Evolutionary conservation across 2,888 invertebrate species (phyloP), one percentile per base, ranked within the genome.

Genomic region (Dugesia japonica): DNA sequence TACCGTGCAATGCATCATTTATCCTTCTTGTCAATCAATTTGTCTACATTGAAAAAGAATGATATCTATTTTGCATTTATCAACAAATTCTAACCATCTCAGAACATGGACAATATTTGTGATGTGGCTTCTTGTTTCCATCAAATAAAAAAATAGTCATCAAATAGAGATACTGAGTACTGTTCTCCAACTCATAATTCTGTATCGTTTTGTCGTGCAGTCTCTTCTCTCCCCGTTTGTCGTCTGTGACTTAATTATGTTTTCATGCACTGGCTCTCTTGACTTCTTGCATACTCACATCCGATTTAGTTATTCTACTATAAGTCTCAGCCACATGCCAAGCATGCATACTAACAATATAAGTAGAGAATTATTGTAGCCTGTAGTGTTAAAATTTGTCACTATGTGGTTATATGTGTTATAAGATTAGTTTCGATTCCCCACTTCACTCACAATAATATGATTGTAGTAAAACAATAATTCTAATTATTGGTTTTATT

Each of bases 1-100:
- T 56, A 56, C 56, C 56, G 56, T 56, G 56, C 56, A 56, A 56
- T 13, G 56, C 56, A 56, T 56, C 56, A 56, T 56, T 56, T 56
- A 56, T 56, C 56, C 56, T 56, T n/a, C 56, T 56, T 56, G 56
- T 56, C 56, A 56, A 56, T 56, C 56, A 56, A 56, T 56, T 56
- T 56, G 56, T 56, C 56, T 13, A 56, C n/a, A 56, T 56, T 56
- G 56, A 56, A 56, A 4, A 56, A 4, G 56, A 56, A n/a, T 56
- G 56, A 56, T 56, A 56, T 56, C 4, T 56, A n/a, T 56, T 56
- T 56, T 56, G 56, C 56, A 56, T 56, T 56, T 56, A 56, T 56
- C 56, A 56, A 56, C 56, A 56, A 56, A 56, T 56, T n/a, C 56
- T 56, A 56, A n/a, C 56, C 56, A 13, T 9, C 56, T 56, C n/a